Percentiles rank a stretch among this genome's conserved stretches.
phyloP scores from a whole-genome alignment of 2,888 invertebrate genomes.

The Chironomus riparius region DNA sequence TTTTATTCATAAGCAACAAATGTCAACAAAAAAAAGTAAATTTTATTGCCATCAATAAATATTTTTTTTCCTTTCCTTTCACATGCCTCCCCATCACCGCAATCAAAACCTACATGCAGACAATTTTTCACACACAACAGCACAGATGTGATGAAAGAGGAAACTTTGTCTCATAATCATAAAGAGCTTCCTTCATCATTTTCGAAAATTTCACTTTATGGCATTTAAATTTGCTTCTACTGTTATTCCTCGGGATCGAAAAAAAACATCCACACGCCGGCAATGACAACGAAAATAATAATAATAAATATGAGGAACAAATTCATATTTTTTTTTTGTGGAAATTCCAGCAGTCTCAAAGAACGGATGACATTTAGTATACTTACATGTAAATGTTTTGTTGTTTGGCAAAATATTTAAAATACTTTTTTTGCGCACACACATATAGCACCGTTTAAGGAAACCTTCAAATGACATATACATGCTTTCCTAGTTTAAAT shows the following conservation, averaged over 20 bases:
- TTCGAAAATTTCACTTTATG: background rate
- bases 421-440: background rate
- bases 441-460: background rate
- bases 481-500: background rate
- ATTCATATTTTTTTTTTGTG: background rate
- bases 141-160: background rate
- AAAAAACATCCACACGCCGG: background rate
- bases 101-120: too few species aligned
- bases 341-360: background rate
- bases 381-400: background rate
- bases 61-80: background rate
- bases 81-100: background rate
- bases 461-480: slow-evolving; percentile 11
- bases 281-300: background rate
- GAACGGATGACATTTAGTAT: slow-evolving; percentile 14
- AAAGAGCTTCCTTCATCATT: background rate
- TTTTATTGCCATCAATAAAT: background rate
- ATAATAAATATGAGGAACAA: background rate
- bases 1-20: background rate
- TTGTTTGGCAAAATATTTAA: slow-evolving; percentile 7
- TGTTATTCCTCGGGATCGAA: background rate
- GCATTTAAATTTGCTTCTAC: background rate
- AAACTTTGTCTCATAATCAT: background rate
- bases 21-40: background rate
- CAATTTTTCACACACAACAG: too few species aligned